Evolutionary conservation across 1,140 invertebrate species (phyloP).

Genomic region (Drosophila pseudoananassae): DNA sequence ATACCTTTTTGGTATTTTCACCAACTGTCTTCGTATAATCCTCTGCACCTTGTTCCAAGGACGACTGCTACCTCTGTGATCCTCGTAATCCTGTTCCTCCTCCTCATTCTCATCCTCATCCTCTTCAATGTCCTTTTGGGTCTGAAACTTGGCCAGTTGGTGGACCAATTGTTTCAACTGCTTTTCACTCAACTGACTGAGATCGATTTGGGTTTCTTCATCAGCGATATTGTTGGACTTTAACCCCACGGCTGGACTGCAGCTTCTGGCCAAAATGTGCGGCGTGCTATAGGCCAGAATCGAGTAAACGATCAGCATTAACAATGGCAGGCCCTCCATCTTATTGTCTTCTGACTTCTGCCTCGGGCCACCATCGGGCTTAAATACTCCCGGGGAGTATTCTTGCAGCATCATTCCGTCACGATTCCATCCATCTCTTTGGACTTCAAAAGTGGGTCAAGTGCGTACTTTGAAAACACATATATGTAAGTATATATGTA

Average conservation of each 20-base stretch:
- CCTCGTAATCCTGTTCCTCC: background rate
- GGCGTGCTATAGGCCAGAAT: constrained; percentile 2
- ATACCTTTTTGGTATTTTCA: constrained; percentile 64
- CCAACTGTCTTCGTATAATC: constrained; percentile 60
- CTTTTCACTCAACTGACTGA: constrained; percentile 48
- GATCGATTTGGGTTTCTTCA: constrained; percentile 31
- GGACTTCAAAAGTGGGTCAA: constrained; percentile 35
- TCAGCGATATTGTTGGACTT: background rate
- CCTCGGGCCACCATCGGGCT: constrained; percentile 21
- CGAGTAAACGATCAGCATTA: constrained; percentile 9
- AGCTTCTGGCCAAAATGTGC: constrained; percentile 9
- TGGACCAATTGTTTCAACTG: constrained; percentile 48
- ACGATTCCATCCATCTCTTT: constrained; percentile 20
- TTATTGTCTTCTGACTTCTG: constrained; percentile 12
- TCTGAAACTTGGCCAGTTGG: constrained; percentile 27
- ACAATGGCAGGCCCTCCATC: constrained; percentile 5
- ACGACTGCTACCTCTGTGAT: constrained; percentile 47
- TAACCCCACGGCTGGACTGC: background rate
- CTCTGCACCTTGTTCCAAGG: constrained; percentile 71
- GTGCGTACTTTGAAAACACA: constrained; percentile 15
- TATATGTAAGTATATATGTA: background rate
- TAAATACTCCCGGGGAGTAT: constrained; percentile 37
- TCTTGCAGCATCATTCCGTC: constrained; percentile 24
- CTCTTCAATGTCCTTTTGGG: background rate
- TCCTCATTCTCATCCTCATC: constrained; percentile 10